phyloP scores from a whole-genome alignment of 1,140 invertebrate species.

The Oncopodura yosiiana region DNA sequence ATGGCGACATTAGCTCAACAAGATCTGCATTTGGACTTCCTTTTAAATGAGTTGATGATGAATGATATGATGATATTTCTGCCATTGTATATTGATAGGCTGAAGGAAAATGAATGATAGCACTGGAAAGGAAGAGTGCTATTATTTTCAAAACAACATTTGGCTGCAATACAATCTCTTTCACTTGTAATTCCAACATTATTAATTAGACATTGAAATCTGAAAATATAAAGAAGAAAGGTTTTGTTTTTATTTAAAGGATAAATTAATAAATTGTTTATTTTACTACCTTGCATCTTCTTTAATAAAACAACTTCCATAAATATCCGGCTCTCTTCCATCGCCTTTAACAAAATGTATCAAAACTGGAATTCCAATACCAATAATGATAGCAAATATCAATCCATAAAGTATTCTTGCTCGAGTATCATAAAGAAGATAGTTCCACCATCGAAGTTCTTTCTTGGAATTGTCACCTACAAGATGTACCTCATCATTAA shows the following conservation, averaged over 20 bases:
- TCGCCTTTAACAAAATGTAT: conserved; percentile 4
- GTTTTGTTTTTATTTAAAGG: background rate
- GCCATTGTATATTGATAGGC: conserved; percentile 20
- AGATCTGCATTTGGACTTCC: background rate
- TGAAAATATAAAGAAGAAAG: conserved; percentile 6
- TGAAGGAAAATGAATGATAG: conserved; percentile 28
- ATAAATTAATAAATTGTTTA: background rate
- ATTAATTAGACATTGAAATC: conserved; percentile 28
- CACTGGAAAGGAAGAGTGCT: conserved; percentile 17
- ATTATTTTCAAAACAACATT: conserved; percentile 24
- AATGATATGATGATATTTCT: background rate
- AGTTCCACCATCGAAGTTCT: conserved; percentile 7
- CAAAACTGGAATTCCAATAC: conserved; percentile 19
- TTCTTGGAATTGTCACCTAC: conserved; percentile 4
- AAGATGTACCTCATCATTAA: too few relatives aligned
- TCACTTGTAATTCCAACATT: background rate
- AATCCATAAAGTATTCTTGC: conserved; percentile 11
- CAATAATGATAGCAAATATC: conserved; percentile 11
- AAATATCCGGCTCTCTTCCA: conserved; percentile 1
- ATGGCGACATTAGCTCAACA: background rate
- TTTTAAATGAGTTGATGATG: background rate
- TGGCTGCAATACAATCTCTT: conserved; percentile 1
- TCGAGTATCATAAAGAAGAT: conserved; percentile 17
- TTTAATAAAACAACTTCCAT: conserved; percentile 30
- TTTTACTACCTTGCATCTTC: conserved; percentile 17